These are phyloP conservation scores for Acleris sparsana DNA, from an alignment of 2,888 invertebrate species.

Conservation along the genomic window DNA sequence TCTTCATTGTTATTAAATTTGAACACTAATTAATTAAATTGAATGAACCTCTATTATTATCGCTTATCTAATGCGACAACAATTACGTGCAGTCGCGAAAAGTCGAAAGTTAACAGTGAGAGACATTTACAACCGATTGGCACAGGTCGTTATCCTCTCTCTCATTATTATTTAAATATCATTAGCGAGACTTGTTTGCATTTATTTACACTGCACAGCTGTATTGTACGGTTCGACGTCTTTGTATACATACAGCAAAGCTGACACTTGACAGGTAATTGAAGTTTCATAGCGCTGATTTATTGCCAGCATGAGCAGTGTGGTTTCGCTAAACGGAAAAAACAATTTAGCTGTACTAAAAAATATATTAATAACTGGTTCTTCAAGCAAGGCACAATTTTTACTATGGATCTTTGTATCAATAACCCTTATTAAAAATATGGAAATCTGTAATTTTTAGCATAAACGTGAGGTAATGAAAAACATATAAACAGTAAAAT, in stretches of 20 bases:
- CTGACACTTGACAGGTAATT: no score
- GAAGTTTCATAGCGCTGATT: background rate
- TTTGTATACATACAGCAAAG: constrained; percentile 12
- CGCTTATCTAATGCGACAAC: background rate
- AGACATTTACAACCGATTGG: constrained; percentile 1
- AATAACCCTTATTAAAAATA: no score
- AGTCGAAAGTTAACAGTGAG: background rate
- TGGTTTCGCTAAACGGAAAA: background rate
- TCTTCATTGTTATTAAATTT: constrained; percentile 62
- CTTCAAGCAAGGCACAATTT: no score
- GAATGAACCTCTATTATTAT: background rate
- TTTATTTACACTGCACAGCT: constrained; percentile 31
- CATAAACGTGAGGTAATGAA: no score
- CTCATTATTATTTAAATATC: constrained; percentile 21
- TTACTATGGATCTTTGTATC: no score
- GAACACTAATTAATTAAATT: constrained; percentile 1
- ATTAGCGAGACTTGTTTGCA: constrained; percentile 27
- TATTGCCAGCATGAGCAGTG: background rate
- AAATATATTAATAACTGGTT: no score
- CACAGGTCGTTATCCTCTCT: constrained; percentile 48
- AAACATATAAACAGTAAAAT: no score
- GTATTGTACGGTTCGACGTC: constrained; percentile 6
- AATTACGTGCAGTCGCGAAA: background rate
- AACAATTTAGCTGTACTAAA: no score
- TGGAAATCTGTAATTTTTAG: no score